Conservation (phyloP, 2,888 invertebrate genomes). For the Diloba caeruleocephala region DNA sequence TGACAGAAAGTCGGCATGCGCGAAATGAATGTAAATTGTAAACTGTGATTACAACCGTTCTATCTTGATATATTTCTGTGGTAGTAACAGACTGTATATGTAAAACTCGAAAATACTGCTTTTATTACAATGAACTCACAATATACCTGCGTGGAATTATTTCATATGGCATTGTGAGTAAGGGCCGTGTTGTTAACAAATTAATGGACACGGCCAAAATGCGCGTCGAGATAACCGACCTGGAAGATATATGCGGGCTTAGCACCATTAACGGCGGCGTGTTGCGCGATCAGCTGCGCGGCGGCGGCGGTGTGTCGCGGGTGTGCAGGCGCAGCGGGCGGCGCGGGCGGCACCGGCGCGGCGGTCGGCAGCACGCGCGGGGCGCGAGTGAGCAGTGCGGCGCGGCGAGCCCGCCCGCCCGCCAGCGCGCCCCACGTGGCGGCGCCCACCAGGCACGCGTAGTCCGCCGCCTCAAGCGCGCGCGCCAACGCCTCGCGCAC, state of each 20-base stretch:
- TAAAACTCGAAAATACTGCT: no score
- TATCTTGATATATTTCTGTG: no score
- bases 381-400: constrained; percentile 94
- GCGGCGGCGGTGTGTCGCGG: constrained; percentile 93
- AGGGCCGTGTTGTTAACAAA: no score
- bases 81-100: no score
- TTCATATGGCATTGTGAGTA: no score
- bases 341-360: constrained; percentile 93
- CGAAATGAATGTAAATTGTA: no score
- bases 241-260: constrained; percentile 91
- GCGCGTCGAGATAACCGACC: constrained; percentile 58
- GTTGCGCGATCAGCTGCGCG: constrained; percentile 94
- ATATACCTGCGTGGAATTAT: no score
- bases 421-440: constrained; percentile 91
- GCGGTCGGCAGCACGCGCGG: constrained; percentile 56
- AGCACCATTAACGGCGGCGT: constrained; percentile 92
- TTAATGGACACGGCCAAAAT: no score
- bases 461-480: constrained; percentile 96
- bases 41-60: no score
- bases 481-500: constrained; percentile 96
- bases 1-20: no score
- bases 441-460: constrained; percentile 93
- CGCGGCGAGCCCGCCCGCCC: constrained; percentile 92
- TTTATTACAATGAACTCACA: no score
- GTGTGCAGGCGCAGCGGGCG: constrained; percentile 91